Evolutionary conservation across 2,888 invertebrate species (phyloP).

Genomic region (Caenorhabditis panamensis): DNA sequence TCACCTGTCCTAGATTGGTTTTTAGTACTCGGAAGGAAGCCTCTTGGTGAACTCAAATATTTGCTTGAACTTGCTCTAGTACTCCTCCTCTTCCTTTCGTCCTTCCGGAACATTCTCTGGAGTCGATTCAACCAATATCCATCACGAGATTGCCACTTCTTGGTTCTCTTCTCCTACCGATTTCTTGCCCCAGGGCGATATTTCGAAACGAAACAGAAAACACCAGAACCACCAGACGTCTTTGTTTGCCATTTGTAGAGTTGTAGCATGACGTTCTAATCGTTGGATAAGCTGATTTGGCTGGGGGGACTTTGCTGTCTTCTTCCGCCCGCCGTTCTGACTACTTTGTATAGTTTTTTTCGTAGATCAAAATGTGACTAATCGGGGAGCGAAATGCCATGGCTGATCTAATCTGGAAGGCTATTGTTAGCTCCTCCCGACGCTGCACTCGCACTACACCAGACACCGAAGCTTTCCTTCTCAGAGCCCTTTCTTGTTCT

Average conservation of each 20-base stretch:
- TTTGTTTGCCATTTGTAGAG: constrained; percentile 13
- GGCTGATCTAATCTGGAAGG: constrained; percentile 4
- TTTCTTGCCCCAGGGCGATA: constrained; percentile 1
- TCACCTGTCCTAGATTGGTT: neutral
- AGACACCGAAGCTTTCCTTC: constrained; percentile 2
- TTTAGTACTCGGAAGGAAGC: neutral
- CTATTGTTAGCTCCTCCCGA: constrained; percentile 14
- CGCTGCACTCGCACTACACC: too few species aligned
- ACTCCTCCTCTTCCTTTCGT: neutral
- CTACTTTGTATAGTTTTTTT: constrained; percentile 38
- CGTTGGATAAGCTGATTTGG: constrained; percentile 18
- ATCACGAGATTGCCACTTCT: neutral
- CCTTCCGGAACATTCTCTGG: constrained; percentile 1
- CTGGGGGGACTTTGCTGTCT: constrained; percentile 1
- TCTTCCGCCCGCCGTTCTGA: constrained; percentile 3
- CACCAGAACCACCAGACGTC: neutral
- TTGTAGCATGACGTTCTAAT: constrained; percentile 23
- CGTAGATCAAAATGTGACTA: constrained; percentile 27
- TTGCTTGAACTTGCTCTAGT: neutral
- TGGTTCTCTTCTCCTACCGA: neutral
- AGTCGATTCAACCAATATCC: neutral
- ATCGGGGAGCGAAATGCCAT: neutral
- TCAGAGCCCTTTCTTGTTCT: constrained; percentile 1
- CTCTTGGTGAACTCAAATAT: neutral
- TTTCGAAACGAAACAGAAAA: neutral